A percentile compares a stretch with the other conserved stretches of the same genome.
Evolutionary conservation across 2,113 vertebrate species (phyloP).

Genomic region (Phainopepla nitens): DNA sequence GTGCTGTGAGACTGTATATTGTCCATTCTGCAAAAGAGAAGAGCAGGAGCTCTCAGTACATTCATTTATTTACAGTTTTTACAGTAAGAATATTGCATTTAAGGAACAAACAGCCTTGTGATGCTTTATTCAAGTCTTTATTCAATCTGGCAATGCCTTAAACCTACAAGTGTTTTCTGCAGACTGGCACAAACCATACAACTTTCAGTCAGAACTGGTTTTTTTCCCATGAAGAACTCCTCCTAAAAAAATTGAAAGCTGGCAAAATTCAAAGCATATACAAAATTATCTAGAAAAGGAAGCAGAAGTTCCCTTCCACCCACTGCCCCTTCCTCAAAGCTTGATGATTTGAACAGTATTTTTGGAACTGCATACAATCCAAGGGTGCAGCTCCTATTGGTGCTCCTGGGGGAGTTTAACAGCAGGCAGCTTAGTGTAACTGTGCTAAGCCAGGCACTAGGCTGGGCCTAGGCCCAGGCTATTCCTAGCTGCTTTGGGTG

Average conservation of each 20-base stretch:
- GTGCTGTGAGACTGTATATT: slow-evolving; percentile 88
- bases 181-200: background rate
- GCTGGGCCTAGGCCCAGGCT: background rate
- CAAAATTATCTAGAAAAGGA: background rate
- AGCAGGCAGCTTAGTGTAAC: background rate
- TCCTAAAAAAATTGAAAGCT: background rate
- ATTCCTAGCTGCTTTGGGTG: background rate
- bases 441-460: background rate
- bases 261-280: background rate
- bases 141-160: background rate
- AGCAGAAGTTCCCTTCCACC: background rate
- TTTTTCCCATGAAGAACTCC: background rate
- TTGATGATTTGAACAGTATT: background rate
- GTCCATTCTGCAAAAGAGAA: slow-evolving; percentile 84
- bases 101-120: background rate
- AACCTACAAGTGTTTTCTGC: background rate
- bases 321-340: background rate
- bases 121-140: background rate
- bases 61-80: background rate
- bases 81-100: background rate
- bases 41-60: background rate
- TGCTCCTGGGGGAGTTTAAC: background rate
- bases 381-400: background rate
- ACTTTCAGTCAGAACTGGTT: background rate
- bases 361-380: background rate